phyloP scores from a whole-genome alignment of 2,113 vertebrate species.

The Puma concolor region DNA sequence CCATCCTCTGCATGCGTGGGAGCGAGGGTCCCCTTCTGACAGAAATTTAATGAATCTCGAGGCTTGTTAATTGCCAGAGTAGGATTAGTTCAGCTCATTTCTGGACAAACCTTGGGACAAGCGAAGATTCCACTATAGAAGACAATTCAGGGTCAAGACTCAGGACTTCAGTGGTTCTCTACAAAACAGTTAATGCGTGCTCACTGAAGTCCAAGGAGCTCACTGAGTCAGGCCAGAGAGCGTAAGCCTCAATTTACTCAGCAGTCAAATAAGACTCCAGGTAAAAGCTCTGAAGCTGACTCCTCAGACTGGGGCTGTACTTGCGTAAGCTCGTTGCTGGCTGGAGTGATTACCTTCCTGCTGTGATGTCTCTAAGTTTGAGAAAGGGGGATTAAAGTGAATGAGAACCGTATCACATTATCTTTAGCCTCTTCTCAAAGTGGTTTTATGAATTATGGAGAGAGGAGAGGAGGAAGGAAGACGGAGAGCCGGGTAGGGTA shows the following conservation, averaged over 20 bases:
- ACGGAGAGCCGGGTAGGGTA: not conserved
- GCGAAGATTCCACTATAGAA: not conserved
- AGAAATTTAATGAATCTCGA: not conserved
- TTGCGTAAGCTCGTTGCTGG: not conserved
- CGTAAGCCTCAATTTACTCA: accelerated
- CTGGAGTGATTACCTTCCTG: not conserved
- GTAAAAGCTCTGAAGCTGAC: not conserved
- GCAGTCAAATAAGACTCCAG: not conserved
- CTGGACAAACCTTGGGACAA: not conserved
- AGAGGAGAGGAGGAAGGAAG: not conserved
- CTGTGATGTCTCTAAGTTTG: not conserved
- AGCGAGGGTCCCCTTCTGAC: not conserved
- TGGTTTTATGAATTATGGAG: not conserved
- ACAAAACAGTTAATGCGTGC: not conserved
- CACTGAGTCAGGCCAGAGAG: not conserved
- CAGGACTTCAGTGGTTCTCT: not conserved
- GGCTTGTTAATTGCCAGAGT: not conserved
- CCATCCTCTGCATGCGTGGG: no score
- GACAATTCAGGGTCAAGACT: not conserved
- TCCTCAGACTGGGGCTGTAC: not conserved
- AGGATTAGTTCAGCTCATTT: not conserved
- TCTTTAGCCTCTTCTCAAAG: not conserved
- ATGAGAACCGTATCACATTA: not conserved
- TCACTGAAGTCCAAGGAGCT: not conserved
- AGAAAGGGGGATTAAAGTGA: not conserved